A percentile compares a stretch with the other conserved stretches of the same genome.
These are phyloP conservation scores for Kryphioiulus occultus DNA, from an alignment of 2,888 invertebrate species.

Conservation along the genomic window DNA sequence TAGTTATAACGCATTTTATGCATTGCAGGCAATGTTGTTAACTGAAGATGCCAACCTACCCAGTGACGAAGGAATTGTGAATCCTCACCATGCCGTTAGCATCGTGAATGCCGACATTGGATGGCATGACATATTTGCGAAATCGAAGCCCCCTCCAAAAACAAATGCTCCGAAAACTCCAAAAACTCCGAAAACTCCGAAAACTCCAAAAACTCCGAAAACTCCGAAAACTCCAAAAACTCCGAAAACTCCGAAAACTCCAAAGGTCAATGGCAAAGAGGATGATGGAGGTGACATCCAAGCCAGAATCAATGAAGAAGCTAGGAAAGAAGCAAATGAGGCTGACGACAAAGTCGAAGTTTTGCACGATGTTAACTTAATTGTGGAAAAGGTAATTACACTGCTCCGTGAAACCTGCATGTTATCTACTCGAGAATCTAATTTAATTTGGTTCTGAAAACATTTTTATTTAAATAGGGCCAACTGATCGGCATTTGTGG, in stretches of 20 bases:
- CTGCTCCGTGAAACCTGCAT: background rate
- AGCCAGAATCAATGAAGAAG: background rate
- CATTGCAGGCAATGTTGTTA: conserved; percentile 43
- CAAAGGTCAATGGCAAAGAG: background rate
- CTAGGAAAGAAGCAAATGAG: background rate
- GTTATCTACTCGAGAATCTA: background rate
- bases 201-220: background rate
- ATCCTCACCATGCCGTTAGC: conserved; percentile 43
- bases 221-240: background rate
- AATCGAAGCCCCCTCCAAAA: background rate
- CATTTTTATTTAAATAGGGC: conserved; percentile 60
- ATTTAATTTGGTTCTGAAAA: background rate
- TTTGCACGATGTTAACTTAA: conserved; percentile 43
- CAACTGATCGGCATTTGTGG: conserved; percentile 69
- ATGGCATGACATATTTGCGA: background rate
- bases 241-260: background rate
- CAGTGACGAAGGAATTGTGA: conserved; percentile 41
- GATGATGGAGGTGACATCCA: background rate
- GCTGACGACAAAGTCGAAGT: background rate
- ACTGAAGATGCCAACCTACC: conserved; percentile 47
- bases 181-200: background rate
- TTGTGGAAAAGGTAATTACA: conserved; percentile 45
- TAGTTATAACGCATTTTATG: background rate
- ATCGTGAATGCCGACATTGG: conserved; percentile 44
- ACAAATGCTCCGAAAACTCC: background rate